Evolutionary conservation across 2,888 invertebrate genomes (phyloP).

Genomic region (Perdita meconis): DNA sequence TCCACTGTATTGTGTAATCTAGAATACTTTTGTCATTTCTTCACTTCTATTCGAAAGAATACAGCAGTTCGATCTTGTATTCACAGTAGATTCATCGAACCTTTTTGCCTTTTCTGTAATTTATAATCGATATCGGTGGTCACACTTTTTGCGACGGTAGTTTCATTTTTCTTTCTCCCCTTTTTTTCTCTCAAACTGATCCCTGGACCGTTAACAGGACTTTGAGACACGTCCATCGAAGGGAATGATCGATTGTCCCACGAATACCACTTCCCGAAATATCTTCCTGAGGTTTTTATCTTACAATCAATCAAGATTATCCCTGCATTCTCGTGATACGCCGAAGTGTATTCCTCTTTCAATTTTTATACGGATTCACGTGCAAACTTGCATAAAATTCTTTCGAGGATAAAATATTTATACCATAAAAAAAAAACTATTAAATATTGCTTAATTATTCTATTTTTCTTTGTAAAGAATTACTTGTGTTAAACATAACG

Average conservation of each 20-base stretch:
- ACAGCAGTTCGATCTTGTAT: no score
- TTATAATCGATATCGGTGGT: constrained; percentile 10
- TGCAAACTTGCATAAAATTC: neutral
- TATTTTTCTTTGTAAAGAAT: neutral
- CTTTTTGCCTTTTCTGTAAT: constrained; percentile 9
- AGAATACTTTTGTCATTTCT: neutral
- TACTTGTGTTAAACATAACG: neutral
- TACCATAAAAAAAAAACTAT: neutral
- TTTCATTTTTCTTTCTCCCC: constrained; percentile 34
- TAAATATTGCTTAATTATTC: neutral
- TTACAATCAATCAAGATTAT: constrained; percentile 39
- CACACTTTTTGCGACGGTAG: neutral
- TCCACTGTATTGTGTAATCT: no score
- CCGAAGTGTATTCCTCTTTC: neutral
- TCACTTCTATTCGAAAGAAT: no score
- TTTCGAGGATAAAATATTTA: neutral
- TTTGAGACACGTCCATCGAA: constrained; percentile 41
- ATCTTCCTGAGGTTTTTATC: constrained; percentile 28
- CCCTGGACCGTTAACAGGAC: constrained; percentile 31
- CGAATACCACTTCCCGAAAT: constrained; percentile 28
- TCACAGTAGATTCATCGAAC: neutral
- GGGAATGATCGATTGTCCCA: constrained; percentile 46
- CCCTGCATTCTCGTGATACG: constrained; percentile 2
- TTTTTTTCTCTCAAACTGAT: neutral
- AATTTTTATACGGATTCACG: neutral